phyloP scores from a whole-genome alignment of 2,888 invertebrate genomes.

The Hirtodrosophila trivittata region DNA sequence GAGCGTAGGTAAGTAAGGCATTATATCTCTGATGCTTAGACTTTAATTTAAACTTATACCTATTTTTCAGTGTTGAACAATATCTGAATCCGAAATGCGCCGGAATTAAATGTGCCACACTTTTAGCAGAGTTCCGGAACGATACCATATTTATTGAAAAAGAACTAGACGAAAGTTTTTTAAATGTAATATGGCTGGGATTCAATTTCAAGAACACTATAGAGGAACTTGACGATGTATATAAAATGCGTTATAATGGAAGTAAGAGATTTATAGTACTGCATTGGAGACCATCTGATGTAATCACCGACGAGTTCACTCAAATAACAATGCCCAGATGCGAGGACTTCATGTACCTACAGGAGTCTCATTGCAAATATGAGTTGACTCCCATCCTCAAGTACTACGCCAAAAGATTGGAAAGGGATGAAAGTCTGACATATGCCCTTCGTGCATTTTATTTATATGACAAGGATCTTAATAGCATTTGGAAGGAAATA shows the following conservation, averaged over 20 bases:
- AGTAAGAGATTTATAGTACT: slow-evolving; percentile 86
- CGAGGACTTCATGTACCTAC: slow-evolving; percentile 80
- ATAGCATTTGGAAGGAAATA: slow-evolving; percentile 35
- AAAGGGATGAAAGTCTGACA: slow-evolving; percentile 75
- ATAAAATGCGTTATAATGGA: slow-evolving; percentile 33
- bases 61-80: slow-evolving; percentile 27
- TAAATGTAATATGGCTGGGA: slow-evolving; percentile 90
- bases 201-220: slow-evolving; percentile 84
- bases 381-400: slow-evolving; percentile 89
- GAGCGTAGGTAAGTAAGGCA: slow-evolving; percentile 45
- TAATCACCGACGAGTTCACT: slow-evolving; percentile 85
- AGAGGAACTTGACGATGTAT: slow-evolving; percentile 78
- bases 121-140: slow-evolving; percentile 85
- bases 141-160: slow-evolving; percentile 85
- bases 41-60: too few species aligned
- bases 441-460: slow-evolving; percentile 64
- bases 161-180: slow-evolving; percentile 86
- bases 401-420: slow-evolving; percentile 86
- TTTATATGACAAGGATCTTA: slow-evolving; percentile 49
- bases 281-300: slow-evolving; percentile 88
- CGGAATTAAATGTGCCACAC: slow-evolving; percentile 82
- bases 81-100: slow-evolving; percentile 57
- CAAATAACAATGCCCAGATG: slow-evolving; percentile 88
- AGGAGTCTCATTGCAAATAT: slow-evolving; percentile 86
- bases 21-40: too few species aligned